A percentile compares a stretch with the other conserved stretches of the same genome.
phyloP scores from a whole-genome alignment of 2,888 invertebrate genomes.

The Tigriopus californicus region DNA sequence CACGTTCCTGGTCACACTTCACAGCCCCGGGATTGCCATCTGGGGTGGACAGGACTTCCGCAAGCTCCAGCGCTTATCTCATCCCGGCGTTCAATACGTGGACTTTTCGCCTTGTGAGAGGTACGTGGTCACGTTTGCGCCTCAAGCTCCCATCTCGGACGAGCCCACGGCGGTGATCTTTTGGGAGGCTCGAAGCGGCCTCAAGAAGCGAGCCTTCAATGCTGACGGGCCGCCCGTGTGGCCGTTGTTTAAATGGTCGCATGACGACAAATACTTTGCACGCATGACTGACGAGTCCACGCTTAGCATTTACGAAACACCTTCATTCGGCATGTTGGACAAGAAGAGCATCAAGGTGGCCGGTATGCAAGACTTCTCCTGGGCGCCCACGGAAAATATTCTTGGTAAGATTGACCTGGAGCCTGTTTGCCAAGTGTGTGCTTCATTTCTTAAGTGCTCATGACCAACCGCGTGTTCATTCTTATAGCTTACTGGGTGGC shows the following conservation, averaged over 20 bases:
- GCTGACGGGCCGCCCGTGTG: slow-evolving; percentile 57
- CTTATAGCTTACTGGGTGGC: slow-evolving; percentile 81
- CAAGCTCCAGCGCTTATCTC: slow-evolving; percentile 77
- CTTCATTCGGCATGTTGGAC: slow-evolving; percentile 78
- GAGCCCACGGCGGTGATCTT: slow-evolving; percentile 64
- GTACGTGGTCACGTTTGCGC: slow-evolving; percentile 33
- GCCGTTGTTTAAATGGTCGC: slow-evolving; percentile 94
- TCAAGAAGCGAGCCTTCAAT: slow-evolving; percentile 74
- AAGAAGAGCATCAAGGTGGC: slow-evolving; percentile 72
- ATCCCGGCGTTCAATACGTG: slow-evolving; percentile 75
- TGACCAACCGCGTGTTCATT: too few species aligned
- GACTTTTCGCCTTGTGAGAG: slow-evolving; percentile 96
- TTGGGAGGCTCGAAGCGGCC: slow-evolving; percentile 90
- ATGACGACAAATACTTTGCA: slow-evolving; percentile 86
- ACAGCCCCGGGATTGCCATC: slow-evolving; percentile 79
- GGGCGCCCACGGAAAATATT: slow-evolving; percentile 92
- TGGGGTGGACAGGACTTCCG: slow-evolving; percentile 91
- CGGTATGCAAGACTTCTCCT: slow-evolving; percentile 81
- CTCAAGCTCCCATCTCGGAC: slow-evolving; percentile 37
- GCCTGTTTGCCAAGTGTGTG: too few species aligned
- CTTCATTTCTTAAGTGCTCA: too few species aligned
- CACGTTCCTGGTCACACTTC: slow-evolving; percentile 88
- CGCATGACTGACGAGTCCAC: slow-evolving; percentile 47
- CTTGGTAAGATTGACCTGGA: too few species aligned
- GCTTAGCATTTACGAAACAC: slow-evolving; percentile 87